Evolutionary conservation across 2,797 vertebrate species (phyloP).

Genomic region (Helostoma temminkii): DNA sequence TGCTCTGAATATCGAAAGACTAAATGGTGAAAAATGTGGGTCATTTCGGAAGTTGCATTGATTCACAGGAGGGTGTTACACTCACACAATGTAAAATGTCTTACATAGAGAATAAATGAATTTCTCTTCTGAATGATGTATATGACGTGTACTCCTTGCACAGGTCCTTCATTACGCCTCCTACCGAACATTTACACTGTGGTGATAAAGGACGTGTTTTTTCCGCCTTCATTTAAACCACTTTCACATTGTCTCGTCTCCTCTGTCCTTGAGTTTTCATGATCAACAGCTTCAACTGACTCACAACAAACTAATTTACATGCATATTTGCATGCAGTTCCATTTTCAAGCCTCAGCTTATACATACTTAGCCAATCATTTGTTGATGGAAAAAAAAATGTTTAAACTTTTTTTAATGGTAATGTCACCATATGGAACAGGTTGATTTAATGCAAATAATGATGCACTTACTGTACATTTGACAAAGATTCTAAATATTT

Average conservation of each 20-base stretch:
- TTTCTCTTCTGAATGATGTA: constrained; percentile 35
- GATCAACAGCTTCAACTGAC: background rate
- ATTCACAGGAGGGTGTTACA: background rate
- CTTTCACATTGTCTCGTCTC: background rate
- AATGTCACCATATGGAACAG: background rate
- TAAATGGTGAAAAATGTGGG: background rate
- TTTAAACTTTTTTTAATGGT: no score
- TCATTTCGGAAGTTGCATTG: background rate
- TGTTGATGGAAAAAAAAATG: no score
- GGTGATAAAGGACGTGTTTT: constrained; percentile 33
- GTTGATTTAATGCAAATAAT: constrained; percentile 14
- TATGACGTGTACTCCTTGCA: constrained; percentile 20
- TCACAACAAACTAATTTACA: background rate
- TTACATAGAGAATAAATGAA: constrained; percentile 13
- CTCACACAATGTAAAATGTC: constrained; percentile 1
- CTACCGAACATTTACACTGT: constrained; percentile 23
- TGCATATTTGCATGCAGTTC: constrained; percentile 26
- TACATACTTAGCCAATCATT: constrained; percentile 20
- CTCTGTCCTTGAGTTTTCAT: constrained; percentile 13
- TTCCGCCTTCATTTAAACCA: constrained; percentile 39
- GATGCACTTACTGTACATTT: background rate
- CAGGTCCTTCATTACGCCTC: constrained; percentile 29
- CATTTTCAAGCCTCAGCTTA: background rate
- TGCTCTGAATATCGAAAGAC: constrained; percentile 13
- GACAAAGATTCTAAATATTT: constrained; percentile 21